Percentiles rank a stretch among this genome's conserved stretches.
Conservation (phyloP, 2,888 invertebrate species). For the Spisula solida region DNA sequence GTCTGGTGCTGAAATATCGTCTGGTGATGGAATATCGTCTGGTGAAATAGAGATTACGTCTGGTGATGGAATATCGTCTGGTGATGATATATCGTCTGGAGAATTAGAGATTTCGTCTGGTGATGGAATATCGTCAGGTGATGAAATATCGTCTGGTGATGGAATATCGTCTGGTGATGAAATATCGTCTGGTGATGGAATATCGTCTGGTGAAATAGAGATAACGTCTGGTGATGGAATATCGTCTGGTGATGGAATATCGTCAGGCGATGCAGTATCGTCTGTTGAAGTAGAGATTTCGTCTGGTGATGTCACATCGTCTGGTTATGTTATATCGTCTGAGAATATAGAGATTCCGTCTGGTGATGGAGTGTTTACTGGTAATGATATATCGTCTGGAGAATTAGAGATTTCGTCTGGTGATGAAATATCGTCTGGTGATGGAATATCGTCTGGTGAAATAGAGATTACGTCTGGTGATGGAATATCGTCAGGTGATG, state of each 20-base stretch:
- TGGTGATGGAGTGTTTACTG: neutral
- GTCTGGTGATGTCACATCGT: no score
- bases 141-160: neutral
- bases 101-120: neutral
- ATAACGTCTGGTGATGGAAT: neutral
- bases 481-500: slow-evolving; percentile 1
- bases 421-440: slow-evolving; percentile 1
- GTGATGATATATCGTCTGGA: neutral
- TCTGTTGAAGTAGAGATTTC: neutral
- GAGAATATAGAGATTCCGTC: neutral
- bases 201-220: neutral
- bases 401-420: neutral
- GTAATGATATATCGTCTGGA: neutral
- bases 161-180: no score
- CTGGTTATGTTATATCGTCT: neutral
- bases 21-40: neutral
- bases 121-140: neutral
- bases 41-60: neutral
- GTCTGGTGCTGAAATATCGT: neutral
- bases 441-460: neutral
- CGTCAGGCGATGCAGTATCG: no score
- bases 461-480: neutral
- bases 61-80: neutral
- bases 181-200: neutral
- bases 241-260: neutral